Evolutionary conservation across 2,888 invertebrate genomes (phyloP), one percentile per base, ranked within the genome.

Genomic region (Temnothorax ravouxi): DNA sequence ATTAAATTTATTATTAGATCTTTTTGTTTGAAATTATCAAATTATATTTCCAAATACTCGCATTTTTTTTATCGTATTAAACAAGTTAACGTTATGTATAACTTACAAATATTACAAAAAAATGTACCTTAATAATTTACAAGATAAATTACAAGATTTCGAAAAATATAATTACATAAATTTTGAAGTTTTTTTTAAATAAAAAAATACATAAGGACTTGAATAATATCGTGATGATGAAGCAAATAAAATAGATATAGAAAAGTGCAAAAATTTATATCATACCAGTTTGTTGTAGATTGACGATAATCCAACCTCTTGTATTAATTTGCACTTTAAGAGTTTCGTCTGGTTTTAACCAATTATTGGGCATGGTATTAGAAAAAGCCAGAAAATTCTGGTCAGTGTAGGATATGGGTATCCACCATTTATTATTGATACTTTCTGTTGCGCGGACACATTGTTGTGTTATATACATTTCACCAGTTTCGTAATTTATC

Each of bases 201-300:
- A 41, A 41, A 41, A 6, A 9, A 11, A 9, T 41, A 44, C 3
- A 44, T 3, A 13, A 3, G 13, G 3, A 13, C 0, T 3, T 3
- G 13, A 34, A 59, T 59, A n/a, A 3, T 29, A 18, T 29, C 2
- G 8, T 18, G 0, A 18, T 61, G 3, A 61, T 61, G 3, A 47
- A n/a, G 34, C 1, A 9, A 61, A 61, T 61, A 61, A 18, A 3
- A 29, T 8, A 18, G 8, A 59, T 61, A n/a, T 29, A 29, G 0
- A 54, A 9, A 0, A 34, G 29, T 3, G n/a, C 11, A 11, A 18
- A 18, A n/a, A n/a, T n/a, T 9, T 41, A 3, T 21, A 18, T 34
- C 1, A 4, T 92, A 96, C 96, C 96, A 86, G 96, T 96, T 92
- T 96, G 96, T 89, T 96, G 96, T 50, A 96, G 94, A 91, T 80